These are phyloP conservation scores for Crocuta crocuta DNA, from an alignment of 2,113 vertebrate species.

Conservation along the genomic window DNA sequence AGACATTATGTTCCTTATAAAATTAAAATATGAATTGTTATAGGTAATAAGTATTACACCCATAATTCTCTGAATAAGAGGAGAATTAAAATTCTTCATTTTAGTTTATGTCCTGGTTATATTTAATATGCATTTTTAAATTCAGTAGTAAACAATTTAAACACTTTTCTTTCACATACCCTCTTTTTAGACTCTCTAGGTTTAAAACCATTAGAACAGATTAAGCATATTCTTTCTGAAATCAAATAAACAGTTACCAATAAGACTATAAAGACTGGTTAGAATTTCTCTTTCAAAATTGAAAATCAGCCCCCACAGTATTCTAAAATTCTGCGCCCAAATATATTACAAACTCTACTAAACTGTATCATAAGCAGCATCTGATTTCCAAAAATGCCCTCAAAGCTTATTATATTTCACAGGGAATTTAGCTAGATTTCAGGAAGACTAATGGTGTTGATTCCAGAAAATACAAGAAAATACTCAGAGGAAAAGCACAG, in stretches of 20 bases:
- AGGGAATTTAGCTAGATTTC: constrained; percentile 72
- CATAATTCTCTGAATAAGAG: constrained; percentile 43
- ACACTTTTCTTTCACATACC: constrained; percentile 20
- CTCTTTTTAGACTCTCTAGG: constrained; percentile 47
- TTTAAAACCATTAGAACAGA: constrained; percentile 66
- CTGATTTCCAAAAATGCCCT: constrained; percentile 62
- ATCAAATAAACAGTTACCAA: constrained; percentile 69
- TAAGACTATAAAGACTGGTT: constrained; percentile 57
- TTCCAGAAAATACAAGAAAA: constrained; percentile 69
- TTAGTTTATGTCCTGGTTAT: constrained; percentile 49
- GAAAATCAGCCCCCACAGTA: constrained; percentile 56
- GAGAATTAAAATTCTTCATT: constrained; percentile 64
- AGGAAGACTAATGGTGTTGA: constrained; percentile 58
- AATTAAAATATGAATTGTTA: constrained; percentile 58
- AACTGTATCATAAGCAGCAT: constrained; percentile 58
- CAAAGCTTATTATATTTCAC: constrained; percentile 71
- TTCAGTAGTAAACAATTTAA: constrained; percentile 63
- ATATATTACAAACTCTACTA: constrained; percentile 53
- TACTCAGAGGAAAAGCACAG: constrained; percentile 58
- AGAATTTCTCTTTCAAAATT: constrained; percentile 65
- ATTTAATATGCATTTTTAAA: constrained; percentile 56
- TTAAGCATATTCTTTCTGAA: constrained; percentile 65
- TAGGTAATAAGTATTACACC: constrained; percentile 42
- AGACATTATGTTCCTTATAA: constrained; percentile 34
- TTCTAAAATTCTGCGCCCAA: constrained; percentile 63